Conservation (phyloP, 2,888 invertebrate genomes). For the Noctua pronuba region DNA sequence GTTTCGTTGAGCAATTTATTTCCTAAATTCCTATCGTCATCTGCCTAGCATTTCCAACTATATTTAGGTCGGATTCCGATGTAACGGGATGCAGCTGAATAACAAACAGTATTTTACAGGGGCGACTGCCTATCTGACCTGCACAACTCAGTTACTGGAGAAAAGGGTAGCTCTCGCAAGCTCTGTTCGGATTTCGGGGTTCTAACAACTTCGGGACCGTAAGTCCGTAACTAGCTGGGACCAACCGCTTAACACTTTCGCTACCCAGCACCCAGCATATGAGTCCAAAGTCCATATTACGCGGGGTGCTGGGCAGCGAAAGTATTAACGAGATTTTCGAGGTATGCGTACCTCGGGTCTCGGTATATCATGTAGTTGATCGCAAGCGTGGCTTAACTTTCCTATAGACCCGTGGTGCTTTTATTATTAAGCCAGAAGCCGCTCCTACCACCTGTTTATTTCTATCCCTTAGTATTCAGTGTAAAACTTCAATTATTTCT, state of each 20-base stretch:
- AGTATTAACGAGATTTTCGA: neutral
- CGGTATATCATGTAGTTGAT: neutral
- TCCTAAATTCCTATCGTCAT: no score
- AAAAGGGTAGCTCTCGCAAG: no score
- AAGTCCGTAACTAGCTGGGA: no score
- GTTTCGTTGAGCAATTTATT: neutral
- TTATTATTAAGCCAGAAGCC: neutral
- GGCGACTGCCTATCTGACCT: no score
- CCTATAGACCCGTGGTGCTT: neutral
- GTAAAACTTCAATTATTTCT: constrained; percentile 9
- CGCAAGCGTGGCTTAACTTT: no score
- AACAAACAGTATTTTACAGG: neutral
- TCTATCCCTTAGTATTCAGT: neutral
- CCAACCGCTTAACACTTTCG: no score
- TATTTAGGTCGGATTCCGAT: neutral
- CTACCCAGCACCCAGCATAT: no score
- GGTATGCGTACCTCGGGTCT: neutral
- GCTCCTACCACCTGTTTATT: neutral
- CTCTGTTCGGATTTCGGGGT: no score
- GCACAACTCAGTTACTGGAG: no score
- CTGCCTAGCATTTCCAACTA: neutral
- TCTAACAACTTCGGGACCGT: no score
- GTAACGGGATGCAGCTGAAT: neutral
- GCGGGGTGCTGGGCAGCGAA: no score
- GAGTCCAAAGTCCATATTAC: no score